These are phyloP conservation scores for Neosilurus hyrtlii DNA, from an alignment of 2,797 vertebrate species.

Conservation along the genomic window DNA sequence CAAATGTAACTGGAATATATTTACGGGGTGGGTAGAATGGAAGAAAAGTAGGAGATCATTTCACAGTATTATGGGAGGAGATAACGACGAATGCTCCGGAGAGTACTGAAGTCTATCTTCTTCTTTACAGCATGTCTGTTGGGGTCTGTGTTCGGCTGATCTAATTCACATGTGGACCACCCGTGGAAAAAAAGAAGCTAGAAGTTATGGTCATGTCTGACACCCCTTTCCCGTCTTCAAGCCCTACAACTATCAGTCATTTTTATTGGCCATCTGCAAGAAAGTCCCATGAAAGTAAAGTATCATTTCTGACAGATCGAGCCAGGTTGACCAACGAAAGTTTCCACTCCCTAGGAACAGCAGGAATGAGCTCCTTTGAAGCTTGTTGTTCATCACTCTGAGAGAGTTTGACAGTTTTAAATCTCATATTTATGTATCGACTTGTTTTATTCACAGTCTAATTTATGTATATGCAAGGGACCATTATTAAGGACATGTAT, in stretches of 20 bases:
- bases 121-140: conserved; percentile 43
- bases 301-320: conserved; percentile 67
- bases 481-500: conserved; percentile 29
- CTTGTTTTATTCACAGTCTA: conserved; percentile 16
- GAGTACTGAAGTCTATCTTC: conserved; percentile 39
- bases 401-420: conserved; percentile 37
- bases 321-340: conserved; percentile 62
- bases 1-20: conserved; percentile 48
- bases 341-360: conserved; percentile 40
- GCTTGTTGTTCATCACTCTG: conserved; percentile 36
- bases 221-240: conserved; percentile 56
- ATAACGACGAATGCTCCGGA: conserved; percentile 44
- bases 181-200: conserved; percentile 47
- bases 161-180: conserved; percentile 64
- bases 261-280: conserved; percentile 75
- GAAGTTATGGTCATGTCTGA: conserved; percentile 57
- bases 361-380: conserved; percentile 41
- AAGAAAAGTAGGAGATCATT: conserved; percentile 42
- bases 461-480: conserved; percentile 27
- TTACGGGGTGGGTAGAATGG: conserved; percentile 25
- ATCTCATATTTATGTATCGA: conserved; percentile 26
- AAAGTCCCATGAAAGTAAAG: conserved; percentile 71
- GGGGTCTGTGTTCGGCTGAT: conserved; percentile 55
- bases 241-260: conserved; percentile 68
- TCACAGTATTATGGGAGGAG: conserved; percentile 41